Evolutionary conservation across 1,140 invertebrate species (phyloP).

Genomic region (Rhizoglyphus robini): DNA sequence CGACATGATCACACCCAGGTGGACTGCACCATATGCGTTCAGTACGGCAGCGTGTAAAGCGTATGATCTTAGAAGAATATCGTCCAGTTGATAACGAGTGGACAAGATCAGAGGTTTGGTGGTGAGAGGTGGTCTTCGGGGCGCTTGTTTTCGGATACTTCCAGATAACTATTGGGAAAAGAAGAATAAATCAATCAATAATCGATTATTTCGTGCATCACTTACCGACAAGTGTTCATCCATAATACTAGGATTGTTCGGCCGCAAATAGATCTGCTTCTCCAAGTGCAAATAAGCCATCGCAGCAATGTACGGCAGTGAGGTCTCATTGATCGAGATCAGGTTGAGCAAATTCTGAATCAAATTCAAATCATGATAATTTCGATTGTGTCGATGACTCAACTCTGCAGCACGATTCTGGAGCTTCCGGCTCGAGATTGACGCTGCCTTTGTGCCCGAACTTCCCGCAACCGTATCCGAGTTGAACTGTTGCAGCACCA

Average conservation of each 20-base stretch:
- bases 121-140: not conserved
- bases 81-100: conserved; percentile 20
- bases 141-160: not conserved
- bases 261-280: not conserved
- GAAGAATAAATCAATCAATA: not conserved
- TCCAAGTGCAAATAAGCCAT: conserved; percentile 8
- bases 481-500: conserved; percentile 13
- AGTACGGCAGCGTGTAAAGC: conserved; percentile 14
- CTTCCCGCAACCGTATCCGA: no score
- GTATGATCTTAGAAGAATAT: conserved; percentile 21
- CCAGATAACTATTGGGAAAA: not conserved
- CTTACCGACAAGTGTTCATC: not conserved
- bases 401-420: not conserved
- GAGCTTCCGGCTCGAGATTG: no score
- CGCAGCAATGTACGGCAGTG: conserved; percentile 11
- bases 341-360: not conserved
- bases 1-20: conserved; percentile 15
- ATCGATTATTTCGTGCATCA: not conserved
- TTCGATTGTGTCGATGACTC: not conserved
- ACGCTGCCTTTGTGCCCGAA: no score
- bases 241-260: not conserved
- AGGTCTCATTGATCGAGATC: not conserved
- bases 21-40: conserved; percentile 14
- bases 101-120: conserved; percentile 16
- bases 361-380: not conserved